Evolutionary conservation across 1,140 invertebrate genomes (phyloP), one percentile per base, ranked within the genome.

Genomic region (Camponotus pennsylvanicus): DNA sequence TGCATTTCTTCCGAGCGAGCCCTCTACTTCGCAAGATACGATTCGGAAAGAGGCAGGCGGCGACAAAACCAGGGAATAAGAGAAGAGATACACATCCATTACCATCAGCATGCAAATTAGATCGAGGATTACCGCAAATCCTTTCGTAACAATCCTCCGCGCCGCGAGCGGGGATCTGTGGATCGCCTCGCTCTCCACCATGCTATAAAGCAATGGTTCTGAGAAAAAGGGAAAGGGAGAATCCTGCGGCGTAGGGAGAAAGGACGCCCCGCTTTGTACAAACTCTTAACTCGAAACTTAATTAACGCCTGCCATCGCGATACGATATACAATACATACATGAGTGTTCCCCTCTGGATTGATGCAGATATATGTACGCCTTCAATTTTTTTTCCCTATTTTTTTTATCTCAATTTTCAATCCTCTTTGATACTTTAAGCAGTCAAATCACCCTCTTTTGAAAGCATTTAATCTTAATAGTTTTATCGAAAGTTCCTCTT

Each of bases 61-160:
- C 91, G 91, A 93, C 91, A 92, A 93, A 94, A 92, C 91, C 92
- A 66, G 91, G 90, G 90, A 94, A 93, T 92, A 93, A 92, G 92
- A 89, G 92, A 94, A 93, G 90, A 94, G 90, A 94, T 95, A 95
- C 92, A 94, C 94, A 94, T 94, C 93, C 94, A 94, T 94, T 94
- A 95, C 93, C 94, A 94, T 94, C 94, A 94, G 94, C 93, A 95
- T 94, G 94, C 94, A 95, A 95, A 95, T 95, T 94, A 94, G 93
- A 94, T 94, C 93, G 92, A 92, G 93, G 94, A 95, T 95, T 94
- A 95, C 93, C 92, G 93, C 93, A 94, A 95, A 94, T 94, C 94
- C 94, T 95, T 94, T 94, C 94, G 94, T 95, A 94, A 94, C 93
- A 94, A 94, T 94, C 91, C 92, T 84, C 87, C 82, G 92, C 77